phyloP scores from a whole-genome alignment of 1,140 invertebrate species.

The Drosophila nigrodunni region DNA sequence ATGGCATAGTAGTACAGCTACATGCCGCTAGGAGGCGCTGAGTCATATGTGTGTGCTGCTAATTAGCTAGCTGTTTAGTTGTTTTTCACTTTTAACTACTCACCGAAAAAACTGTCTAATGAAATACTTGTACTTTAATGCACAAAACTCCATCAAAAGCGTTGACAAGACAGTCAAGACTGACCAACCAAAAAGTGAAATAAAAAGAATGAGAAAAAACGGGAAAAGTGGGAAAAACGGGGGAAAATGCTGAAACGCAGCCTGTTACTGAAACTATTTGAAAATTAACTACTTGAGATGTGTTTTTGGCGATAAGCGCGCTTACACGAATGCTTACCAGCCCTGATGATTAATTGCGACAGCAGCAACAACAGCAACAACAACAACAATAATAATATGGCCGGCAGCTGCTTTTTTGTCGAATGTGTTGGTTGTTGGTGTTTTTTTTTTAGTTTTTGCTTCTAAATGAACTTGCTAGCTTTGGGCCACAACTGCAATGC shows the following conservation, averaged over 20 bases:
- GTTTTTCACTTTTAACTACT: constrained; percentile 1
- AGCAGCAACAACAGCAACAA: constrained; percentile 11
- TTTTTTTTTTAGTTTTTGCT: constrained; percentile 21
- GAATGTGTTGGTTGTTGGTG: constrained; percentile 2
- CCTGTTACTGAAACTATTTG: constrained; percentile 72
- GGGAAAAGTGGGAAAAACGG: constrained; percentile 1
- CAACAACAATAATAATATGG: constrained; percentile 61
- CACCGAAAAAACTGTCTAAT: constrained; percentile 65
- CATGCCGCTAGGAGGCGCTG: constrained; percentile 59
- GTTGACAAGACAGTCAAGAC: constrained; percentile 54
- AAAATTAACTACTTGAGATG: constrained; percentile 81
- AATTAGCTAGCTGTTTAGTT: constrained; percentile 40
- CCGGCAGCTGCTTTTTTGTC: constrained; percentile 70
- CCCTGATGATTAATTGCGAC: constrained; percentile 76
- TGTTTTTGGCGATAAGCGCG: constrained; percentile 76
- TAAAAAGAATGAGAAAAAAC: neutral
- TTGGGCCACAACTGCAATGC: constrained; percentile 42
- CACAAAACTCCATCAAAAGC: constrained; percentile 65
- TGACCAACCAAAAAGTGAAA: constrained; percentile 4
- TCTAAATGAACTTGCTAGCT: constrained; percentile 78
- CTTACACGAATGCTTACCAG: constrained; percentile 82
- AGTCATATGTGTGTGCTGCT: constrained; percentile 26
- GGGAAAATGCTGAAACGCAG: constrained; percentile 45
- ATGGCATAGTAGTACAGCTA: constrained; percentile 57
- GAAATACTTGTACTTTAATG: constrained; percentile 74